Base-by-base conservation (phyloP, 1,140 invertebrate genomes). In the Sarcophaga bullata region DNA sequence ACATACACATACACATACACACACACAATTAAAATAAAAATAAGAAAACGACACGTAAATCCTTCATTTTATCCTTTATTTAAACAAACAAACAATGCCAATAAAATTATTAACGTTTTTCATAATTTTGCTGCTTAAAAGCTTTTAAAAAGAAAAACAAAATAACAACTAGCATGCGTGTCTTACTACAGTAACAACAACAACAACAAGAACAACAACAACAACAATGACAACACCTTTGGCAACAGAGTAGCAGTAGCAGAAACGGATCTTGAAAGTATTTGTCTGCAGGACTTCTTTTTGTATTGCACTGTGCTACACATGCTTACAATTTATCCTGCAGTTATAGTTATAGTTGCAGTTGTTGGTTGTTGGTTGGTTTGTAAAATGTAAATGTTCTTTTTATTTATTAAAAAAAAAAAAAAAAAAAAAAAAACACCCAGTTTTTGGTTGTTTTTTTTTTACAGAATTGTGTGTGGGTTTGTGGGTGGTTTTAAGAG, bases 401-500 rank as follows among this genome's bases (percentile, higher is more conserved):
- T 50, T 50, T 8, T 11, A 8, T 50, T 11, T 11, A 50, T 50
- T 8, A 8, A 50, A 50, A 50, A 50, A 50, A 8, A 8, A 8
- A 50, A 8, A 8, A 11, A 8, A 8, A 50, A 8, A 13, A 52
- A 52, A 52, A 10, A 52, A 10, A 52, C 25, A 37, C 25, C 25
- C 25, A 37, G 25, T 37, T 52, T 52, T 52, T 52, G 50, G 50
- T 52, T 3, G 2, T 52, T 10, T 52, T 10, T 68, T 68, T 19
- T 68, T 68, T 68, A n/a, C n/a, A 19, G 19, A 19, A 19, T 19
- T 19, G 19, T 68, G 62, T n/a, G 1, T 19, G 62, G n/a, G 11
- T 58, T 68, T 19, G 62, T 68, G 19, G 62, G 62, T 68, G 62
- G 62, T 68, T n/a, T 19, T n/a, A 68, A 68, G n/a, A n/a, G 62